phyloP scores from a whole-genome alignment of 2,888 invertebrate genomes.

The Sipha maydis region DNA sequence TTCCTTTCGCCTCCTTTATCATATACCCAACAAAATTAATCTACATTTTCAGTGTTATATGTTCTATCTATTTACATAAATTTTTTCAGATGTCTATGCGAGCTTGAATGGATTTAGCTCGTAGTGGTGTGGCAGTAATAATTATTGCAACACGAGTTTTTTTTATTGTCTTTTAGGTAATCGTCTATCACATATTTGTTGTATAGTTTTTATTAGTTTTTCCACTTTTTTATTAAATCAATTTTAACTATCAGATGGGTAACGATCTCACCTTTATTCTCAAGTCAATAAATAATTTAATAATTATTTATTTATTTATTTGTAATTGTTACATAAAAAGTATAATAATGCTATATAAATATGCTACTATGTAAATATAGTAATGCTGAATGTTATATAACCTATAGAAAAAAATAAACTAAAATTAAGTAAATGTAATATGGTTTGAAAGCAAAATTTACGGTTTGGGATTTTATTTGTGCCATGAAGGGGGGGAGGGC shows the following conservation, averaged over 20 bases:
- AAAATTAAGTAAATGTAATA: too few species aligned
- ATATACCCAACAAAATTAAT: constrained; percentile 18
- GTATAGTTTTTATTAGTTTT: neutral
- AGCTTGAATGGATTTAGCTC: constrained; percentile 45
- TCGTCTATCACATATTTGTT: constrained; percentile 37
- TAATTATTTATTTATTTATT: too few species aligned
- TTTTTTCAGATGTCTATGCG: constrained; percentile 32
- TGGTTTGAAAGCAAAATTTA: too few species aligned
- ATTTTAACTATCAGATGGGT: neutral
- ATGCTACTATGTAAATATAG: too few species aligned
- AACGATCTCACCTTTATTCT: constrained; percentile 16
- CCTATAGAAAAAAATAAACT: too few species aligned
- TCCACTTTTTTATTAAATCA: constrained; percentile 9
- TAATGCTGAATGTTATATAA: too few species aligned
- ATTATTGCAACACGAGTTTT: constrained; percentile 17
- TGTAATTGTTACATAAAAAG: too few species aligned
- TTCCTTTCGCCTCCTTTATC: too few species aligned
- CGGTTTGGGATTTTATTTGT: too few species aligned
- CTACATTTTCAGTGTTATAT: constrained; percentile 12
- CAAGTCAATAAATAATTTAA: constrained; percentile 15
- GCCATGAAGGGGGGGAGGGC: too few species aligned
- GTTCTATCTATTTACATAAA: neutral
- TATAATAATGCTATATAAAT: too few species aligned
- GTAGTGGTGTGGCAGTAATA: constrained; percentile 23
- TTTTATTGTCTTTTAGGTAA: constrained; percentile 12